These are phyloP conservation scores for Portevinia maculata DNA, from an alignment of 2,888 invertebrate genomes.

Conservation along the genomic window DNA sequence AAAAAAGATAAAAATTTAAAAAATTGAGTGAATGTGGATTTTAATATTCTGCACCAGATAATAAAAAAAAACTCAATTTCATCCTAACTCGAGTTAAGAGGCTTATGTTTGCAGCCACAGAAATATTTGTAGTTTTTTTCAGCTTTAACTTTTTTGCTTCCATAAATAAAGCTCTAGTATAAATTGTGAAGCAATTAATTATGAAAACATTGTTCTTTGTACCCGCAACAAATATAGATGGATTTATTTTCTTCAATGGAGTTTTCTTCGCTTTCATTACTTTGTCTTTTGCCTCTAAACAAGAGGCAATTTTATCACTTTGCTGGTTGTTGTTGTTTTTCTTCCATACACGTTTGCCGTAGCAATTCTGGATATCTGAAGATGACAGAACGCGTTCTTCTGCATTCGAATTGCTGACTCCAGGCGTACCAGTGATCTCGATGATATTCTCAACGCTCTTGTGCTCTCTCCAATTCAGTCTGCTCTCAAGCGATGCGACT, in stretches of 20 bases:
- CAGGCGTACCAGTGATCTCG: constrained; percentile 29
- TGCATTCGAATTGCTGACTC: constrained; percentile 29
- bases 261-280: neutral
- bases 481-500: constrained; percentile 12
- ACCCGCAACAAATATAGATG: constrained; percentile 15
- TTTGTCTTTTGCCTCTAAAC: neutral
- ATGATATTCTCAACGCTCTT: constrained; percentile 3
- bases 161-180: constrained; percentile 17
- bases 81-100: too few species aligned
- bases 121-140: constrained; percentile 24
- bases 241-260: neutral
- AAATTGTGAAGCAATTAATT: constrained; percentile 16
- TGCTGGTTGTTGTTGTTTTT: constrained; percentile 5
- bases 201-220: constrained; percentile 3
- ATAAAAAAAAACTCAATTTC: too few species aligned
- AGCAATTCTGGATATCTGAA: constrained; percentile 13
- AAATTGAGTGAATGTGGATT: too few species aligned
- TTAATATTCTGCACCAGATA: too few species aligned
- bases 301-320: neutral
- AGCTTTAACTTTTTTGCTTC: constrained; percentile 15
- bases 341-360: constrained; percentile 19
- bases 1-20: too few species aligned
- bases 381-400: constrained; percentile 13
- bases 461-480: constrained; percentile 17
- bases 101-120: too few species aligned